Evolutionary conservation across 2,888 invertebrate species (phyloP), one percentile per base, ranked within the genome.

Genomic region (Rhyacophila evoluta): DNA sequence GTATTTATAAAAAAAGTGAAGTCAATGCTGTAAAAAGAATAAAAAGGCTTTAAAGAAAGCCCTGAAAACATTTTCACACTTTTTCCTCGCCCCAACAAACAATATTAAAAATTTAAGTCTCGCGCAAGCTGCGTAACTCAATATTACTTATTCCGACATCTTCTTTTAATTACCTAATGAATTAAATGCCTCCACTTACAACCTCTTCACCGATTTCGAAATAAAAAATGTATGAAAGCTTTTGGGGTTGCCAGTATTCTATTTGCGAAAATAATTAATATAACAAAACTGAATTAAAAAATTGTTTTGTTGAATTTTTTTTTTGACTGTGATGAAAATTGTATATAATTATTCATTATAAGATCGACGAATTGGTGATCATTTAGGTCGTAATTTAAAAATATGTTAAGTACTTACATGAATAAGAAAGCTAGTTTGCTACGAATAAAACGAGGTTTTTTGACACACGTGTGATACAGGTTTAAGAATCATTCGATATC

Each of bases 131-230:
- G 71, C 71, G 75, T 79, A 72, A 79, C 75, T 79, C 78, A 75
- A 75, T 79, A 79, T 79, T 72, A 74, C 78, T 78, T 78, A 78
- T 78, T 78, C 41, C 70, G 72, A 71, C 75, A 68, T 75, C 75
- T 75, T 79, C 75, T 79, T 79, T 79, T 79, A 79, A 79, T 79
- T 79, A 36, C 19, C 36, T 75, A 79, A 79, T 75, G 75, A 79
- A 79, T 74, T 75, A 67, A 72, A 72, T 36, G 41, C 19, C 73
- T 67, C 38, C 36, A 38, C 29, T 72, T 38, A 19, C 12, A 68
- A 39, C 37, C 41, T 27, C 67, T 41, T 36, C 71, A 19, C 41
- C 41, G 71, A 76, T 76, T 77, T 15, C 38, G n/a, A n/a, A 72
- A 72, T 72, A 72, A 36, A 72, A 72, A 72, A 55, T 55, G 55